Percentiles rank a stretch among this genome's conserved stretches.
These are phyloP conservation scores for Hermaeophaga mercurialis DNA, from an alignment of 2,888 invertebrate species.

Conservation along the genomic window DNA sequence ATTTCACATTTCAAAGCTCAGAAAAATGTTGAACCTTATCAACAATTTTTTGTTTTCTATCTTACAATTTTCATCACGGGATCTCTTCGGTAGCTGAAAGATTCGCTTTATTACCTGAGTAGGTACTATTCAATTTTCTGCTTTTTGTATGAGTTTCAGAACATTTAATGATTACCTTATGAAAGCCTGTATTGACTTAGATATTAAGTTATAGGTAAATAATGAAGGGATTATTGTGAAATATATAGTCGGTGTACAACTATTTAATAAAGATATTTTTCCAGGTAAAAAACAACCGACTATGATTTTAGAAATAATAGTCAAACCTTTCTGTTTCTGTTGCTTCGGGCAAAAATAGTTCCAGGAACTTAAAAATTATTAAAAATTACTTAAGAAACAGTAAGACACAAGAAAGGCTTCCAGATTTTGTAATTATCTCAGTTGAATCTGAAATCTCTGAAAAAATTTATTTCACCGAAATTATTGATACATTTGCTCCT, in stretches of 20 bases:
- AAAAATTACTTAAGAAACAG: slow-evolving; percentile 3
- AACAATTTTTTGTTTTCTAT: not conserved
- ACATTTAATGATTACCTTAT: not conserved
- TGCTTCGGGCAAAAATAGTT: slow-evolving; percentile 3
- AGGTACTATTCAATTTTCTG: too few species aligned
- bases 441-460: not conserved
- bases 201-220: slow-evolving; percentile 4
- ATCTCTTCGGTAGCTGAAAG: not conserved
- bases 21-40: too few species aligned
- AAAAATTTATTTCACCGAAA: not conserved
- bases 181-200: slow-evolving; percentile 1
- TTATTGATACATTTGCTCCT: slow-evolving; percentile 7
- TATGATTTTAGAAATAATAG: not conserved
- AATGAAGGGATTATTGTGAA: slow-evolving; percentile 2
- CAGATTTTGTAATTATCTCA: slow-evolving; percentile 12
- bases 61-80: not conserved
- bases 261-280: not conserved
- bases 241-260: not conserved
- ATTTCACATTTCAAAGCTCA: too few species aligned
- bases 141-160: not conserved
- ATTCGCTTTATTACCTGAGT: too few species aligned
- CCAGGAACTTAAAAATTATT: not conserved
- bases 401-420: slow-evolving; percentile 13
- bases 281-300: not conserved
- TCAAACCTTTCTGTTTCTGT: slow-evolving; percentile 2